Evolutionary conservation across 2,888 invertebrate species (phyloP), one percentile per base, ranked within the genome.

Genomic region (Tubulanus polymorphus): DNA sequence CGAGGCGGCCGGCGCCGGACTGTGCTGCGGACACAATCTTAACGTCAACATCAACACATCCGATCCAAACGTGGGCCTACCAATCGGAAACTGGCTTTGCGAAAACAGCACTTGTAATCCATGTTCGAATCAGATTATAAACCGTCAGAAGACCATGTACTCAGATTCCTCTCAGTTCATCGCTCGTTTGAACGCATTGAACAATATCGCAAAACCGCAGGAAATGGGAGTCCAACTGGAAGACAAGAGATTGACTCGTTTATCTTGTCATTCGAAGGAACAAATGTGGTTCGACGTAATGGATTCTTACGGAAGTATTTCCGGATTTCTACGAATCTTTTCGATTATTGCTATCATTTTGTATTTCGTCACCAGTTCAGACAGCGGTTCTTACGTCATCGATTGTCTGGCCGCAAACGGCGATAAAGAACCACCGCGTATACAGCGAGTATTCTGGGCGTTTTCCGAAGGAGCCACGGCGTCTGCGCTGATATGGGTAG

Each of bases 261-360:
- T 48, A 10, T 48, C 48, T 12, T 48, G 48, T 26, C 2, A 30
- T 15, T n/a, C 28, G 2, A 29, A 28, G 15, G 30, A 28, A 25
- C 29, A 48, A 28, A 48, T 48, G 48, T 48, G 48, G 48, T 48
- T 48, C n/a, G 48, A 48, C 12, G 10, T 48, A 20, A 48, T 48
- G 48, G 37, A 30, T n/a, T 3, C 3, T 35, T 50, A 35, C 37
- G 27, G 35, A 2, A 25, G 5, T 20, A 15, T 50, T 12, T 35
- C 25, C n/a, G 25, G 26, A 12, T 50, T 50, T 5, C 23, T 50
- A 10, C 12, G 35, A 8, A 35, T 50, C 35, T 6, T 50, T 2
- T 30, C 50, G 15, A 25, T 35, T 6, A 50, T 50, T n/a, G n/a
- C 15, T 5, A 50, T 50, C 20, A 50, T 50, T n/a, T n/a, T 35